Base-by-base conservation (phyloP, 2,113 vertebrate genomes). In the Ctenodactylus gundi region DNA sequence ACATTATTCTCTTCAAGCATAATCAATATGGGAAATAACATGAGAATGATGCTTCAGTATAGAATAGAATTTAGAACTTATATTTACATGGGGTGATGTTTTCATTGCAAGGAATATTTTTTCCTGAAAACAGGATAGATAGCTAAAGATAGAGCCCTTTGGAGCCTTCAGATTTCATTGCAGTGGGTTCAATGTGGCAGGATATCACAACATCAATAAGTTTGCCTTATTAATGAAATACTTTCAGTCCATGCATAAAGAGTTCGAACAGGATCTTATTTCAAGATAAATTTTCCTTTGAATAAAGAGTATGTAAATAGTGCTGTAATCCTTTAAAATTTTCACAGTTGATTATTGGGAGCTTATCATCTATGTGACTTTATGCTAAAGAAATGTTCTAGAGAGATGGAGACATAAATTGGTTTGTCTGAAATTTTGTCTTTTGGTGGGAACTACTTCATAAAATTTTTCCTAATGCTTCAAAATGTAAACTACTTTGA, bases 381-480 rank as follows among this genome's bases (percentile, higher is more conserved):
- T n/a, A n/a, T 89, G 18, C 46, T 44, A 44, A 80, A 55, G n/a
- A 70, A 70, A 65, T 77, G 21, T 46, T 77, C n/a, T 1, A 23
- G 31, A 23, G 31, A 53, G 55, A 29, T 7, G 15, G 29, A 62
- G n/a, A 67, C 18, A 75, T 39, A 62, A 44, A 3, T 57, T 27
- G 41, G n/a, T 46, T 64, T 80, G 8, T 73, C 65, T 53, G 46
- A 77, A 65, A 90, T 9, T 23, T 20, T 36, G 36, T 86, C 10
- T 82, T 88, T 90, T 81, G 23, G 18, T 39, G 44, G 36, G 65
- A 31, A 75, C 5, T n/a, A 9, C 73, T 89, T 93, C 41, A 27
- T 77, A 75, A 82, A 21, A 6, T 27, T 55, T 76, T 23, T 27
- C 13, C 36, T 2, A 87, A 4, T 41, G n/a, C 67, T 67, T 62